Conservation (phyloP, 2,113 vertebrate genomes). For the Archocentrus centrarchus region DNA sequence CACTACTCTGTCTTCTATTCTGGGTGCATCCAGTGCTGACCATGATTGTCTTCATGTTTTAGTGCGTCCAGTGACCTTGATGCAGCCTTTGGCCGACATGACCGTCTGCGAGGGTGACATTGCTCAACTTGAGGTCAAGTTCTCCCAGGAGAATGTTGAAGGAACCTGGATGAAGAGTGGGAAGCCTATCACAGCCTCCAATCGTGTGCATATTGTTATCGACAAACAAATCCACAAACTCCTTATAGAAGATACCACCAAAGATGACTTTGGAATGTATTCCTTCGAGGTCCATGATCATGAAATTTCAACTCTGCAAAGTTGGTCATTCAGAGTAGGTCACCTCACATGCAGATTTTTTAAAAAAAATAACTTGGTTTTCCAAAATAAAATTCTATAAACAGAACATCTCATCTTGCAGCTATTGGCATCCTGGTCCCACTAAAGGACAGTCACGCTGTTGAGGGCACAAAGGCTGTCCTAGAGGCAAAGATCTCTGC, state of each 20-base stretch:
- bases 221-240: conserved; percentile 94
- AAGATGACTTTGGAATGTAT: conserved; percentile 88
- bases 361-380: neutral
- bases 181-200: conserved; percentile 85
- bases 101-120: conserved; percentile 98
- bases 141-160: conserved; percentile 94
- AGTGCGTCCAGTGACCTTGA: conserved; percentile 93
- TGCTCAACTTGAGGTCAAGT: conserved; percentile 93
- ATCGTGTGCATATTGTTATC: conserved; percentile 89
- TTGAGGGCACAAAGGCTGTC: conserved; percentile 96
- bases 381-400: neutral
- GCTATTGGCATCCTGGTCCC: conserved; percentile 89
- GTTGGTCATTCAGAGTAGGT: conserved; percentile 90
- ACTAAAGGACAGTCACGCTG: conserved; percentile 86
- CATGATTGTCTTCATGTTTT: conserved; percentile 15
- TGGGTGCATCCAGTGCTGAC: neutral
- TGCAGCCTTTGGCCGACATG: conserved; percentile 92
- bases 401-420: conserved; percentile 55
- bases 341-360: neutral
- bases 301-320: conserved; percentile 87
- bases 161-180: conserved; percentile 93
- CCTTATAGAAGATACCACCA: conserved; percentile 91
- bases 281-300: conserved; percentile 89
- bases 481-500: conserved; percentile 96
- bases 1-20: no score